Percentiles rank a stretch among this genome's conserved stretches.
These are phyloP conservation scores for Caranx melampygus DNA, from an alignment of 2,113 vertebrate genomes.

Conservation along the genomic window DNA sequence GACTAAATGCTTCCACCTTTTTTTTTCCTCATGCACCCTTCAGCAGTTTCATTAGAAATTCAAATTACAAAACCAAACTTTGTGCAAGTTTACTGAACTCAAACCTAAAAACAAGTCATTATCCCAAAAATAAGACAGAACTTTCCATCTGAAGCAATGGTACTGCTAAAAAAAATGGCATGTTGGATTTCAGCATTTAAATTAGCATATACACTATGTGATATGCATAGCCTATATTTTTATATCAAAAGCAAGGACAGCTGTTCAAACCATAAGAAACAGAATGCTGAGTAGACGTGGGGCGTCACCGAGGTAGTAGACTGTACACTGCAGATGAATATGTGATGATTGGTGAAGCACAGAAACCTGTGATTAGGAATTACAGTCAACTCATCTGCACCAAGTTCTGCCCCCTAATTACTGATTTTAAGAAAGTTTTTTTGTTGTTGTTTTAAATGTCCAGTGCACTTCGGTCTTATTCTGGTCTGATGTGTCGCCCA, in stretches of 20 bases:
- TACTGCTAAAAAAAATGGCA: neutral
- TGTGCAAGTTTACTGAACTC: neutral
- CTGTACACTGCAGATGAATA: constrained; percentile 48
- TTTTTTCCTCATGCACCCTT: constrained; percentile 1
- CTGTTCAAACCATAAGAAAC: constrained; percentile 43
- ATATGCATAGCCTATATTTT: constrained; percentile 36
- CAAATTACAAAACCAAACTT: neutral
- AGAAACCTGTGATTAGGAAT: constrained; percentile 49
- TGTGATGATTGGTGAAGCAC: constrained; percentile 46
- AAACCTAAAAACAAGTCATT: constrained; percentile 5
- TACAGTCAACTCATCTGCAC: constrained; percentile 40
- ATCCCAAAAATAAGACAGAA: neutral
- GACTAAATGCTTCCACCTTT: constrained; percentile 6
- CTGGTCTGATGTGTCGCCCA: neutral
- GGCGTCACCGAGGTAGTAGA: constrained; percentile 39
- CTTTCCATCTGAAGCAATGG: neutral
- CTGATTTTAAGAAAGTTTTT: constrained; percentile 4
- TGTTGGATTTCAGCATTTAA: constrained; percentile 21
- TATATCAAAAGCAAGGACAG: constrained; percentile 45
- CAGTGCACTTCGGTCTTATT: neutral
- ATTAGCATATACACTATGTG: constrained; percentile 18
- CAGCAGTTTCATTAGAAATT: neutral
- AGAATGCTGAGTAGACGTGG: constrained; percentile 52
- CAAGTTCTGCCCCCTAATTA: constrained; percentile 7
- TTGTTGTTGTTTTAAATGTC: neutral